A percentile compares a stretch with the other conserved stretches of the same genome.
These are phyloP conservation scores for Thalpophila matura DNA, from an alignment of 2,888 invertebrate genomes.

Conservation along the genomic window DNA sequence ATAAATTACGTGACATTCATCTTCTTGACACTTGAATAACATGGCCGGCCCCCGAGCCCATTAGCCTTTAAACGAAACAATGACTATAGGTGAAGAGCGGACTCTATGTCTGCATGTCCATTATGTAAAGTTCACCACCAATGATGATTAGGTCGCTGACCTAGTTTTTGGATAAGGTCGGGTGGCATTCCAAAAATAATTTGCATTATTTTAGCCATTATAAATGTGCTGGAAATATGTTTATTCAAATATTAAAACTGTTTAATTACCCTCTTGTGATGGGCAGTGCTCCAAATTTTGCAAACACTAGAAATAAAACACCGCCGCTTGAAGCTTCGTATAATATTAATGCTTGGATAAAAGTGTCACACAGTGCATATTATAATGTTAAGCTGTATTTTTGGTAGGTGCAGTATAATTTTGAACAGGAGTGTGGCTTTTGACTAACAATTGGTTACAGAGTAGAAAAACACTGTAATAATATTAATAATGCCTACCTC, in stretches of 20 bases:
- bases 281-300: conserved; percentile 55
- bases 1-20: conserved; percentile 88
- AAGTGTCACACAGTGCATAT: conserved; percentile 22
- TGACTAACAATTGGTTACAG: background rate
- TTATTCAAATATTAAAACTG: conserved; percentile 16
- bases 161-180: conserved; percentile 50
- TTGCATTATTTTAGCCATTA: conserved; percentile 36
- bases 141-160: conserved; percentile 61
- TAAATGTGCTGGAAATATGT: conserved; percentile 34
- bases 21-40: conserved; percentile 88
- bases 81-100: conserved; percentile 70
- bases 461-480: background rate
- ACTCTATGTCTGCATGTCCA: conserved; percentile 76
- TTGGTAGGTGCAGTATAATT: conserved; percentile 1
- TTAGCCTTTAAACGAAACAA: conserved; percentile 87
- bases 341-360: conserved; percentile 42
- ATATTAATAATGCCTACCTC: too few species aligned
- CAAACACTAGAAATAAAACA: conserved; percentile 36
- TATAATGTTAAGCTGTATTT: conserved; percentile 1
- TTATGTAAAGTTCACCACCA: conserved; percentile 76
- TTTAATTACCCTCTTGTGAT: conserved; percentile 35
- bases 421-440: background rate
- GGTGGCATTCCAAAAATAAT: conserved; percentile 47
- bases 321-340: conserved; percentile 33
- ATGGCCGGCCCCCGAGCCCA: conserved; percentile 78